Evolutionary conservation across 1,140 invertebrate genomes (phyloP).

Genomic region (Elymnias hypermnestra): DNA sequence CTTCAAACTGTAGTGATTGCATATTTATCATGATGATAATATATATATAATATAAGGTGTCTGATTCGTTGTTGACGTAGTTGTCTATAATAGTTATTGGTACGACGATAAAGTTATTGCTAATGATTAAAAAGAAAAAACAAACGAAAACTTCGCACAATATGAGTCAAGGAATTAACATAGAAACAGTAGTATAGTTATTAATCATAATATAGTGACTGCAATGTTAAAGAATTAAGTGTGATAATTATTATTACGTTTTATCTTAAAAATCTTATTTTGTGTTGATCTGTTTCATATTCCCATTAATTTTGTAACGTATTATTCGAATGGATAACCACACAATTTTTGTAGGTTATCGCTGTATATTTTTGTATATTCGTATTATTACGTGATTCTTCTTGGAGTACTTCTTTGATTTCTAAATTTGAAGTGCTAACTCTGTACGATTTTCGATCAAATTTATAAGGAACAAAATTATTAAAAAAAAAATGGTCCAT

Average conservation of each 20-base stretch:
- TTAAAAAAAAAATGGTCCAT: slow-evolving; percentile 63
- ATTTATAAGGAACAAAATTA: slow-evolving; percentile 49
- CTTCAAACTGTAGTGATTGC: slow-evolving; percentile 42
- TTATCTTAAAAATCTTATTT: slow-evolving; percentile 2
- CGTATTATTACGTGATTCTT: not conserved
- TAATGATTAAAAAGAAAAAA: slow-evolving; percentile 55
- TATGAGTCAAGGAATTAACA: slow-evolving; percentile 63
- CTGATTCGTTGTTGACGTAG: slow-evolving; percentile 52
- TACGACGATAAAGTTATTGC: slow-evolving; percentile 46
- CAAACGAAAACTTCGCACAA: slow-evolving; percentile 70
- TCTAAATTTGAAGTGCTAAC: slow-evolving; percentile 3
- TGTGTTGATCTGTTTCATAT: slow-evolving; percentile 9
- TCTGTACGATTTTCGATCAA: slow-evolving; percentile 31
- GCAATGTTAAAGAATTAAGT: slow-evolving; percentile 34
- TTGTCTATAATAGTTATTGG: slow-evolving; percentile 52
- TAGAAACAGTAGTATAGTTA: slow-evolving; percentile 58
- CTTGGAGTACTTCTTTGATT: not conserved
- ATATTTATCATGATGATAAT: slow-evolving; percentile 27
- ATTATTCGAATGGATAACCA: slow-evolving; percentile 5
- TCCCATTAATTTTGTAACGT: not conserved
- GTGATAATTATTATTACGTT: slow-evolving; percentile 41
- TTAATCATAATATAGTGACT: slow-evolving; percentile 40
- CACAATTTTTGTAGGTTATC: not conserved
- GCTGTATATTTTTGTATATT: slow-evolving; percentile 16
- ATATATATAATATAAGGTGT: slow-evolving; percentile 27